A percentile compares a stretch with the other conserved stretches of the same genome.
Evolutionary conservation across 2,113 vertebrate species (phyloP).

Genomic region (Oreochromis niloticus): DNA sequence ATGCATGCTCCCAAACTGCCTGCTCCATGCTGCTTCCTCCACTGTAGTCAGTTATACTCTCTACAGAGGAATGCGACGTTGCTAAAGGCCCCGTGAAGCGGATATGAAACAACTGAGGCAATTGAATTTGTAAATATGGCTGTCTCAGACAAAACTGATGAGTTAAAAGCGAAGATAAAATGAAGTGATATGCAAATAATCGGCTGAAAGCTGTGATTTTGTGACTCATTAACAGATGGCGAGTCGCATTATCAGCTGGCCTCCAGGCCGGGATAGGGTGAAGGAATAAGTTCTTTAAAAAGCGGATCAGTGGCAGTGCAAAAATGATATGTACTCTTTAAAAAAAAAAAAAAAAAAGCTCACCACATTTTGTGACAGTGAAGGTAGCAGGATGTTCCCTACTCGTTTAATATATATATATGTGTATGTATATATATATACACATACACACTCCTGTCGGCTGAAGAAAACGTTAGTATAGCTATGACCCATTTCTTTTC

Average conservation of each 20-base stretch:
- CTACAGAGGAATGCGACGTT: slow-evolving; percentile 26
- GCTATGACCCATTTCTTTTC: slow-evolving; percentile 58
- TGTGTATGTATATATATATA: not conserved
- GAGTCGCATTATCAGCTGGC: not conserved
- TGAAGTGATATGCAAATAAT: not conserved
- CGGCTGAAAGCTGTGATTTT: not conserved
- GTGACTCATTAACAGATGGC: not conserved
- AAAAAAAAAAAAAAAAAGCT: not conserved
- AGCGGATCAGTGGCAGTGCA: slow-evolving; percentile 52
- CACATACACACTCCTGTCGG: slow-evolving; percentile 13
- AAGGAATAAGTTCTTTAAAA: slow-evolving; percentile 55
- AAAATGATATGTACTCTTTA: slow-evolving; percentile 31
- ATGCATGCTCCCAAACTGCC: slow-evolving; percentile 18
- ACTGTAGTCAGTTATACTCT: not conserved
- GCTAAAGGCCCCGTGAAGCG: not conserved
- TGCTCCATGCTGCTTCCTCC: not conserved
- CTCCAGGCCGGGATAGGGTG: not conserved
- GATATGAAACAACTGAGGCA: not conserved
- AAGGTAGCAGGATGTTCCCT: slow-evolving; percentile 68
- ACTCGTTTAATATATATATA: slow-evolving; percentile 44
- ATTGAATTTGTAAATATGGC: not conserved
- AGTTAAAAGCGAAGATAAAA: not conserved
- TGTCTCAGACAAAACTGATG: not conserved
- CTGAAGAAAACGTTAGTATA: slow-evolving; percentile 54
- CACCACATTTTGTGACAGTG: slow-evolving; percentile 38